phyloP scores from a whole-genome alignment of 1,140 invertebrate species.

The Drosophila chauvacae region DNA sequence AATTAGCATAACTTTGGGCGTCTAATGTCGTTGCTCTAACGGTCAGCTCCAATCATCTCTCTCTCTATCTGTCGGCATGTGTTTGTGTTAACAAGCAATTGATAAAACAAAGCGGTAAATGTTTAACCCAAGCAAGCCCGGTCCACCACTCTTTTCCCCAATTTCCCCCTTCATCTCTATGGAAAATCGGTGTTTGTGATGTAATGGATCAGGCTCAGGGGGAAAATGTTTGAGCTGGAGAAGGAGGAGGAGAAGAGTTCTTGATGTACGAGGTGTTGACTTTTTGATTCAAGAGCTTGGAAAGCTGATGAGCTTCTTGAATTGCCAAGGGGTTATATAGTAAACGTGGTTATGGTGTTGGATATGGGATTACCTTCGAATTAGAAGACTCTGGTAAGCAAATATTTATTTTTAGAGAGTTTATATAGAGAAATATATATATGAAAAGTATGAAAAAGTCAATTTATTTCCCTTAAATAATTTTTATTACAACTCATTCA shows the following conservation, averaged over 20 bases:
- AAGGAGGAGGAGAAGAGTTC: conserved; percentile 7
- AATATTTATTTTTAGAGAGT: not conserved
- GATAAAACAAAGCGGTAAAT: conserved; percentile 63
- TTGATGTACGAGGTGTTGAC: conserved; percentile 42
- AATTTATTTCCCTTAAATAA: not conserved
- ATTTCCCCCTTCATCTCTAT: not conserved
- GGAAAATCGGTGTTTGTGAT: conserved; percentile 34
- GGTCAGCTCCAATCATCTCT: conserved; percentile 51
- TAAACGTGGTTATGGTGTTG: not conserved
- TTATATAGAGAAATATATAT: not conserved
- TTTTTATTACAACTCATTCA: too few relatives aligned
- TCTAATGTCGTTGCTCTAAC: conserved; percentile 53
- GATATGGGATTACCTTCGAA: too few relatives aligned
- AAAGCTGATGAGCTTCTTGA: conserved; percentile 26
- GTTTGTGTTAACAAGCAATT: conserved; percentile 61
- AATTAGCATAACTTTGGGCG: conserved; percentile 66
- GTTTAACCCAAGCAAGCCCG: conserved; percentile 22
- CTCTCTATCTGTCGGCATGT: conserved; percentile 15
- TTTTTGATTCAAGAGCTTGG: conserved; percentile 7
- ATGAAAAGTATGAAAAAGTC: not conserved
- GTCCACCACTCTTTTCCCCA: not conserved
- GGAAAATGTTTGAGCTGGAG: conserved; percentile 20
- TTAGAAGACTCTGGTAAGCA: fast-evolving
- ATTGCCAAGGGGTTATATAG: not conserved
- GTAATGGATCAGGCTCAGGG: conserved; percentile 38